These are phyloP conservation scores for Medauroidea extradentata DNA, from an alignment of 1,140 invertebrate species.

Conservation along the genomic window DNA sequence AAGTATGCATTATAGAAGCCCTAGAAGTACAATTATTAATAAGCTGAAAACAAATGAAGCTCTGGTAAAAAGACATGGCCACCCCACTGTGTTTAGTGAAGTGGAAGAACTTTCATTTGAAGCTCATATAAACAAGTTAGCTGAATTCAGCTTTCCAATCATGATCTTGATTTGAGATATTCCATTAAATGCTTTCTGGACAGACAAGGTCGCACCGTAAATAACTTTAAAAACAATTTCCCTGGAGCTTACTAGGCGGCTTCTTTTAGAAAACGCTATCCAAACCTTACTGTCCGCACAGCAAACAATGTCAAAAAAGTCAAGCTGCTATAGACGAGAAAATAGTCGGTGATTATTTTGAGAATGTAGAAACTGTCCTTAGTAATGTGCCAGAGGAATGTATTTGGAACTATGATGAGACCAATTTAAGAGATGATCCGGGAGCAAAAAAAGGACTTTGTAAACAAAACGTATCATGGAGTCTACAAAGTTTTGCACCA, in stretches of 20 bases:
- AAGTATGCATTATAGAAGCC: constrained; percentile 12
- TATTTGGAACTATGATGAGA: constrained; percentile 6
- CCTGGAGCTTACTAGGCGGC: background rate
- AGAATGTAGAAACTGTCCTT: background rate
- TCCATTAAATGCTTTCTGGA: constrained; percentile 10
- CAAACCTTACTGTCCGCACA: too few species aligned
- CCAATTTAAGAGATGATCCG: background rate
- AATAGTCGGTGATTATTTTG: too few species aligned
- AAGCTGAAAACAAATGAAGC: constrained; percentile 15
- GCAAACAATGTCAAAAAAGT: too few species aligned
- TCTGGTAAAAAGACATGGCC: constrained; percentile 7
- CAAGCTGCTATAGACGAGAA: too few species aligned
- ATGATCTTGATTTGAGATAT: constrained; percentile 14
- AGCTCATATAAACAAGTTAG: constrained; percentile 9
- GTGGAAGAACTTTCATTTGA: constrained; percentile 8
- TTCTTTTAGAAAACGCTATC: too few species aligned
- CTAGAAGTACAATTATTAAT: constrained; percentile 17
- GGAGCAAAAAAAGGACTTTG: background rate
- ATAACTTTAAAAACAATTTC: constrained; percentile 4
- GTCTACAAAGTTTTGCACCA: background rate
- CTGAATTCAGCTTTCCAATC: constrained; percentile 14
- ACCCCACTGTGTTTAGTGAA: constrained; percentile 6
- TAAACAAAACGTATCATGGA: background rate
- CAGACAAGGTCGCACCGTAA: constrained; percentile 1
- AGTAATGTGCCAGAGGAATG: background rate